These are phyloP conservation scores for Aricia agestis DNA, from an alignment of 1,140 invertebrate genomes.

Conservation along the genomic window DNA sequence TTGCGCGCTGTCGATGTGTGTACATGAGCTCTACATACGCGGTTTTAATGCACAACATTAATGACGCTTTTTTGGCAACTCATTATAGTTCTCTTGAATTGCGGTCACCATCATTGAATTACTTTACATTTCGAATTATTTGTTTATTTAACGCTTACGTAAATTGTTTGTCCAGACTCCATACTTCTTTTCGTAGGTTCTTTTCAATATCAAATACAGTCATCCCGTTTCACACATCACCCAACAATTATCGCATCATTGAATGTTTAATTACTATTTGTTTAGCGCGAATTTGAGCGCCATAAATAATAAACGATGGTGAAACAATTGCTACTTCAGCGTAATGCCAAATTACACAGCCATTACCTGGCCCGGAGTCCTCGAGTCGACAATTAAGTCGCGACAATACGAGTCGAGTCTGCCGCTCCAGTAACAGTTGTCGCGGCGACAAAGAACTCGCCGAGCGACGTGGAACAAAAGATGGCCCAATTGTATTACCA, in stretches of 20 bases:
- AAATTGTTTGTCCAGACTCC: no score
- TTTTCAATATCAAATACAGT: no score
- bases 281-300: neutral
- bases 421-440: conserved; percentile 63
- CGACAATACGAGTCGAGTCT: conserved; percentile 56
- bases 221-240: no score
- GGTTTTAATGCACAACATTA: no score
- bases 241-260: no score
- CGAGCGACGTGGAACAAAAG: conserved; percentile 53
- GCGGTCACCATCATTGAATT: no score
- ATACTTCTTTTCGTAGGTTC: no score
- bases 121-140: no score
- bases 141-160: no score
- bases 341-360: conserved; percentile 44
- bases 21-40: neutral
- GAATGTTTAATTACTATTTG: no score
- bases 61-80: neutral
- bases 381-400: conserved; percentile 56
- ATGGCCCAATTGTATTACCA: conserved; percentile 63
- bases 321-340: conserved; percentile 15
- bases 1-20: conserved; percentile 4
- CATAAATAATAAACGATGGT: conserved; percentile 16
- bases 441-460: conserved; percentile 54
- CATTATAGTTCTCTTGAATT: neutral
- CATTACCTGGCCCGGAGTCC: conserved; percentile 45